These are phyloP conservation scores for Carlito syrichta DNA, from an alignment of 2,113 vertebrate genomes.

Conservation along the genomic window DNA sequence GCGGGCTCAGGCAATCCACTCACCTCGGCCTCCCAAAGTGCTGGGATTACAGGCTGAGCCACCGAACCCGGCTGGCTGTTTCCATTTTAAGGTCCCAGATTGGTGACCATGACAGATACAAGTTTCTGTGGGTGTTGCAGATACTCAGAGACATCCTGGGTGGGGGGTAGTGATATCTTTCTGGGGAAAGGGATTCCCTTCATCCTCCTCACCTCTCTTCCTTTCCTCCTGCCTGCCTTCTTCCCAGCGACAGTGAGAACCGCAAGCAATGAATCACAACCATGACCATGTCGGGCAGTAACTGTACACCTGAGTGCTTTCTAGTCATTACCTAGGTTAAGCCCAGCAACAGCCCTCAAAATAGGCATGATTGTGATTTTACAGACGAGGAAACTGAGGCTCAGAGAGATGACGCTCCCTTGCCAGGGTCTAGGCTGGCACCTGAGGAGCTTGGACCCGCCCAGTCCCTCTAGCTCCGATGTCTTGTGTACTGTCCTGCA, in stretches of 20 bases:
- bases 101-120: neutral
- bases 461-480: fast-evolving
- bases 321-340: neutral
- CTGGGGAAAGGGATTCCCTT: neutral
- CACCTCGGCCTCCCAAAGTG: too few species aligned
- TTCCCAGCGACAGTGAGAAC: neutral
- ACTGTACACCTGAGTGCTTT: neutral
- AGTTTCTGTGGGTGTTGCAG: neutral
- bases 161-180: neutral
- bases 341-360: neutral
- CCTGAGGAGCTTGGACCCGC: neutral
- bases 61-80: too few species aligned
- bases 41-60: too few species aligned
- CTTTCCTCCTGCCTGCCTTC: neutral
- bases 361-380: neutral
- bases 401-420: neutral
- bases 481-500: neutral
- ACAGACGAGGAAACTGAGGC: neutral
- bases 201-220: neutral
- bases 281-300: neutral
- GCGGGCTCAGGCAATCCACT: too few species aligned
- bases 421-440: too few species aligned
- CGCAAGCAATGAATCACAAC: fast-evolving
- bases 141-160: neutral
- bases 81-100: neutral